Evolutionary conservation across 2,113 vertebrate species (phyloP).

Genomic region (Psittacula cyanocephala): DNA sequence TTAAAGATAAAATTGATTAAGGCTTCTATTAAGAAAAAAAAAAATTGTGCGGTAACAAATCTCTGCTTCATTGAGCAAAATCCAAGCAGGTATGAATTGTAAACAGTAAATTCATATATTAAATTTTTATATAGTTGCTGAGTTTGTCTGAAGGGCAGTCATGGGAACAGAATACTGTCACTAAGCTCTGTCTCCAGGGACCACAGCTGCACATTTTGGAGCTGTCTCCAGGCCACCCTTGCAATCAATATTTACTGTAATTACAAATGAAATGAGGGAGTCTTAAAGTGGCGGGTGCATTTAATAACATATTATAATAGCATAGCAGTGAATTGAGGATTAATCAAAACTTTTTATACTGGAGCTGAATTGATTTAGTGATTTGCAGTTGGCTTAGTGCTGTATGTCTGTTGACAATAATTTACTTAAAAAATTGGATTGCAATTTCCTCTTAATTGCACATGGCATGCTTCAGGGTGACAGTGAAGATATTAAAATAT

Average conservation of each 20-base stretch:
- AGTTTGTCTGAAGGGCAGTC: neutral
- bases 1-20: neutral
- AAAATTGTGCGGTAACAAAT: neutral
- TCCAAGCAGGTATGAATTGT: neutral
- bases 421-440: neutral
- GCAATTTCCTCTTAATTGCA: conserved; percentile 60
- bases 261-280: conserved; percentile 8
- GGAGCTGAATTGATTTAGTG: conserved; percentile 21
- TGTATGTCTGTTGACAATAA: conserved; percentile 8
- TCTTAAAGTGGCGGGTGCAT: neutral
- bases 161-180: neutral
- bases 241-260: neutral
- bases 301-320: conserved; percentile 33
- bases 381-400: conserved; percentile 31
- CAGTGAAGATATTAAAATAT: conserved; percentile 56
- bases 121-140: neutral
- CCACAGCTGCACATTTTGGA: neutral
- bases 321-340: conserved; percentile 10
- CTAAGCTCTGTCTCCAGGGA: neutral
- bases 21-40: neutral
- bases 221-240: neutral
- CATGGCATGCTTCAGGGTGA: conserved; percentile 28
- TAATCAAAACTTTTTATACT: conserved; percentile 57
- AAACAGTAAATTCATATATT: neutral
- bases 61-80: neutral